phyloP scores from a whole-genome alignment of 2,888 invertebrate genomes.

The Molanna angustata region DNA sequence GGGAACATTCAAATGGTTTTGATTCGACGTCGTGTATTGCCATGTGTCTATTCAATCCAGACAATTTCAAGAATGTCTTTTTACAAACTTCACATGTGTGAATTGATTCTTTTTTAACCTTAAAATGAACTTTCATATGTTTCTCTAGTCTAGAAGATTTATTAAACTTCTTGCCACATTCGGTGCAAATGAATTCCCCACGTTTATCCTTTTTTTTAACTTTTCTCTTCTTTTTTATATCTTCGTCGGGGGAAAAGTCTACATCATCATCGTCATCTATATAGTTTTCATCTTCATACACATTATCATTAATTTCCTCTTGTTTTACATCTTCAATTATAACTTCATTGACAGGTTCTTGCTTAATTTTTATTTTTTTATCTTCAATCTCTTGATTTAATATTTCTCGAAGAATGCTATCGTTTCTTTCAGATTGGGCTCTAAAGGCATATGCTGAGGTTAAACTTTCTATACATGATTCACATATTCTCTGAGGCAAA shows the following conservation, averaged over 20 bases:
- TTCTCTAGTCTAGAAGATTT: slow-evolving; percentile 48
- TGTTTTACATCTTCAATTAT: slow-evolving; percentile 33
- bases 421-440: slow-evolving; percentile 46
- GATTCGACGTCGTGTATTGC: slow-evolving; percentile 39
- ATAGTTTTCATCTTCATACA: slow-evolving; percentile 23
- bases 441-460: slow-evolving; percentile 52
- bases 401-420: slow-evolving; percentile 40
- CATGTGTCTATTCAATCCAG: slow-evolving; percentile 43
- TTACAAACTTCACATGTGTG: slow-evolving; percentile 41
- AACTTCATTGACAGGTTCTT: slow-evolving; percentile 33
- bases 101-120: slow-evolving; percentile 28
- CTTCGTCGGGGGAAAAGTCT: slow-evolving; percentile 31
- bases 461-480: slow-evolving; percentile 51
- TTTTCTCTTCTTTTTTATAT: slow-evolving; percentile 31
- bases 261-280: slow-evolving; percentile 33
- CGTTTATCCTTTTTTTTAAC: slow-evolving; percentile 33
- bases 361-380: slow-evolving; percentile 29
- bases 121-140: slow-evolving; percentile 47
- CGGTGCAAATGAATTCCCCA: slow-evolving; percentile 39
- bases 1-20: slow-evolving; percentile 37
- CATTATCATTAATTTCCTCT: slow-evolving; percentile 29
- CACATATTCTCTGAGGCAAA: slow-evolving; percentile 59
- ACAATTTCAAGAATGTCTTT: slow-evolving; percentile 40
- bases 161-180: slow-evolving; percentile 50
- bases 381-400: slow-evolving; percentile 33